Evolutionary conservation across 2,113 vertebrate species (phyloP), one percentile per base, ranked within the genome.

Genomic region (Accipiter cooperii): DNA sequence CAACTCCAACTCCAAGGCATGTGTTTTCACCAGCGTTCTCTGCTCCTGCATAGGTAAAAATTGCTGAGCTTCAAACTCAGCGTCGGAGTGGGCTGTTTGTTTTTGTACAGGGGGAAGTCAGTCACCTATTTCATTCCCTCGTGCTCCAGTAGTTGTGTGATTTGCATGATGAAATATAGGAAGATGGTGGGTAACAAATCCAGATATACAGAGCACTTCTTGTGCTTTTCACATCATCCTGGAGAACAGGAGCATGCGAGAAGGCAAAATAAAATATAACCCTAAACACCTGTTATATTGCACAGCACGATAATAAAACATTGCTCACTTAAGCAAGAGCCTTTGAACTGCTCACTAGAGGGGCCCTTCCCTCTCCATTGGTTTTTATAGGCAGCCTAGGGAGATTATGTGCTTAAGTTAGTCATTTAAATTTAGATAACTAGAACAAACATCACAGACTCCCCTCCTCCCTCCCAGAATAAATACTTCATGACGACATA

Each of bases 361-460:
- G 66, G 83, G 58, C 63, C 78, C 54, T 95, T 93, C 89, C 81
- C 61, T 89, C 81, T 91, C 52, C 66, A 26, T 21, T 73, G 70
- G n/a, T 91, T 96, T 95, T 90, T 83, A 91, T 58, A 94, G 84
- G 74, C 58, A 91, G 89, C 70, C 95, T 42, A 65, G 74, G 90
- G 95, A 95, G 93, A 93, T 96, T 90, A 90, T 79, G 90, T 94
- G 49, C 82, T 90, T 79, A 90, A 96, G 74, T 88, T 83, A 90
- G 90, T 83, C 1, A 90, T 90, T 96, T 91, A 95, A 90, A 96
- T 91, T 96, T 91, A 96, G 93, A 91, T 85, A 91, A 82, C 82
- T 74, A 93, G 84, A 94, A 73, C 70, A 97, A 96, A 96, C 92
- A 95, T 38, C 12, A 4, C 60, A 91, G 75, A 13, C 22, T 96